Conservation (phyloP, 1,140 invertebrate species). For the Calliopsis andreniformis region DNA sequence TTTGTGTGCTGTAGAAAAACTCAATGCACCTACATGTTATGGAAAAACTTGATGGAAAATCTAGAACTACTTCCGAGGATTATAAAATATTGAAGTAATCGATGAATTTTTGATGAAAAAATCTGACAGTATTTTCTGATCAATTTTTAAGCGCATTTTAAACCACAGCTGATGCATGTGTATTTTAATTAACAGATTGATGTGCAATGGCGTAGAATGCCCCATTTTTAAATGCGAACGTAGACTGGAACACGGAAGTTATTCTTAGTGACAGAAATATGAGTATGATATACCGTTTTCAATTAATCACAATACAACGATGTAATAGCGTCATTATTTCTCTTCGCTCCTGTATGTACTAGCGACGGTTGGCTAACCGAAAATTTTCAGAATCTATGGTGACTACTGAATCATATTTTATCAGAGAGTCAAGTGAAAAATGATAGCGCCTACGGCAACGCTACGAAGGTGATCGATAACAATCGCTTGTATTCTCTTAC, state of each 20-base stretch:
- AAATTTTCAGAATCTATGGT: conserved; percentile 34
- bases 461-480: conserved; percentile 11
- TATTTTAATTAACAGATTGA: too few relatives aligned
- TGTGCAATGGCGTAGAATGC: too few relatives aligned
- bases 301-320: conserved; percentile 21
- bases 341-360: neutral
- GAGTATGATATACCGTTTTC: neutral
- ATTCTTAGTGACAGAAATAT: neutral
- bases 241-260: too few relatives aligned
- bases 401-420: conserved; percentile 22
- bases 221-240: neutral
- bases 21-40: too few relatives aligned
- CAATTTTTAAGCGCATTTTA: too few relatives aligned
- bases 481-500: neutral
- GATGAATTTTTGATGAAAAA: too few relatives aligned
- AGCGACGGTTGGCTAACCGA: neutral
- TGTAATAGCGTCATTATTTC: conserved; percentile 19
- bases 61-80: too few relatives aligned
- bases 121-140: too few relatives aligned
- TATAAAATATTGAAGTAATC: too few relatives aligned
- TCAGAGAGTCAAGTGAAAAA: conserved; percentile 35
- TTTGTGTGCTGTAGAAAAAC: too few relatives aligned
- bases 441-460: conserved; percentile 10
- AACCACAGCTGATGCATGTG: too few relatives aligned
- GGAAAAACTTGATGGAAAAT: too few relatives aligned